phyloP scores from a whole-genome alignment of 2,888 invertebrate species.

The Meiosimyza platycephala region DNA sequence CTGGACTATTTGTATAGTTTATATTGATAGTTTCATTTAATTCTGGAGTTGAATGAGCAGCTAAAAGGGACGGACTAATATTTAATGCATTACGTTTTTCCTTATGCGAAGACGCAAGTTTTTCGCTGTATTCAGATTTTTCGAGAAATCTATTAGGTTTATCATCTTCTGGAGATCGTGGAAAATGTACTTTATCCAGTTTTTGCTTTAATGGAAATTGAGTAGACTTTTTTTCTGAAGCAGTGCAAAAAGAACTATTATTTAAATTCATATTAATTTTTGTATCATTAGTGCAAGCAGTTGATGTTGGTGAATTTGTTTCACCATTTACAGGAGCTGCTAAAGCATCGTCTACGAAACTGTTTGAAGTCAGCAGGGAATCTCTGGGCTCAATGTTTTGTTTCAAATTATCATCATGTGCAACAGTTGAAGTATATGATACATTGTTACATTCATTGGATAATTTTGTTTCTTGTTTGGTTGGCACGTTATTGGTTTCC shows the following conservation, averaged over 20 bases:
- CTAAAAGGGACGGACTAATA: too few relatives aligned
- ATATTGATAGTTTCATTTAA: conserved; percentile 18
- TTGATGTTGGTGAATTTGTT: neutral
- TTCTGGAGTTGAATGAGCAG: too few relatives aligned
- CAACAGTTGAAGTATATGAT: conserved; percentile 31
- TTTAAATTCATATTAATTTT: conserved; percentile 41
- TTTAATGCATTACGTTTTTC: too few relatives aligned
- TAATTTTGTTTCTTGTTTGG: too few relatives aligned
- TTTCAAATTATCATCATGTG: neutral
- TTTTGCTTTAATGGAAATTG: conserved; percentile 51
- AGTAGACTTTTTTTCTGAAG: conserved; percentile 49
- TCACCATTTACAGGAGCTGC: conserved; percentile 7
- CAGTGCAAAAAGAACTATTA: conserved; percentile 38
- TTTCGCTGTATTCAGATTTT: conserved; percentile 47
- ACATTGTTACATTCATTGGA: neutral
- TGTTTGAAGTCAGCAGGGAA: too few relatives aligned
- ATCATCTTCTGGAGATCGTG: conserved; percentile 51
- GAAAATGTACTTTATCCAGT: conserved; percentile 48
- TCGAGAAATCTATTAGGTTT: conserved; percentile 45
- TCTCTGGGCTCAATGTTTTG: neutral
- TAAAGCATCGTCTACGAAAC: too few relatives aligned
- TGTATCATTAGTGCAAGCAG: conserved; percentile 3
- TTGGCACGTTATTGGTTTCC: too few relatives aligned
- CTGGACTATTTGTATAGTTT: neutral
- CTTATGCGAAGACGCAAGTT: conserved; percentile 35